Evolutionary conservation across 2,888 invertebrate species (phyloP).

Genomic region (Notodonta ziczac): DNA sequence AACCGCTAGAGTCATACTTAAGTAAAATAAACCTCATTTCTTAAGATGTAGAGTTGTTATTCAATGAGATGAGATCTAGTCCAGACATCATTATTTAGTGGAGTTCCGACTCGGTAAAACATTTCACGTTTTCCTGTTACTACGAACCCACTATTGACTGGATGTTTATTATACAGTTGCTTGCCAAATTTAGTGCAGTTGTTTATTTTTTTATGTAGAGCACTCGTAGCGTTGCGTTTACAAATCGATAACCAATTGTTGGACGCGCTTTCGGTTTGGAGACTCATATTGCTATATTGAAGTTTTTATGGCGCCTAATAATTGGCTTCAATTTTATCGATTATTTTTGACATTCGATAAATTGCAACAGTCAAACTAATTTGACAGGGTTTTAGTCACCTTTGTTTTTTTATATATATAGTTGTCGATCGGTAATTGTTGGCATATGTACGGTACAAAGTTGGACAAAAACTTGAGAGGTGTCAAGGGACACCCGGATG

Average conservation of each 20-base stretch:
- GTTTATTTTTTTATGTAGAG: not conserved
- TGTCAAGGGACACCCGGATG: no score
- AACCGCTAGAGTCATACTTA: constrained; percentile 35
- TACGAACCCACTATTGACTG: constrained; percentile 30
- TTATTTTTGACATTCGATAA: no score
- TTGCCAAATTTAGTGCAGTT: constrained; percentile 14
- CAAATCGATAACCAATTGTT: not conserved
- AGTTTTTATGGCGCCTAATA: not conserved
- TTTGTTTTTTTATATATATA: no score
- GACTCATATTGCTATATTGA: not conserved
- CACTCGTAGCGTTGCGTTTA: not conserved
- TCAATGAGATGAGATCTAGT: constrained; percentile 18
- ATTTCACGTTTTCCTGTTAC: constrained; percentile 53
- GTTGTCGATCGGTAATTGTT: no score
- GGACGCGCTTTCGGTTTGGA: no score
- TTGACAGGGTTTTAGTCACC: no score
- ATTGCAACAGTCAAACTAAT: no score
- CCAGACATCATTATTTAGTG: constrained; percentile 32
- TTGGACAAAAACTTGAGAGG: no score
- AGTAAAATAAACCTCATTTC: constrained; percentile 38
- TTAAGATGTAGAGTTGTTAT: constrained; percentile 32
- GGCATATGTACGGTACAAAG: no score
- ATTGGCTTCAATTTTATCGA: no score
- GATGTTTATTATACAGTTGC: constrained; percentile 41
- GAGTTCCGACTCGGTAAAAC: constrained; percentile 37